These are phyloP conservation scores for Cotesia glomerata DNA, from an alignment of 1,140 invertebrate genomes.

Conservation along the genomic window DNA sequence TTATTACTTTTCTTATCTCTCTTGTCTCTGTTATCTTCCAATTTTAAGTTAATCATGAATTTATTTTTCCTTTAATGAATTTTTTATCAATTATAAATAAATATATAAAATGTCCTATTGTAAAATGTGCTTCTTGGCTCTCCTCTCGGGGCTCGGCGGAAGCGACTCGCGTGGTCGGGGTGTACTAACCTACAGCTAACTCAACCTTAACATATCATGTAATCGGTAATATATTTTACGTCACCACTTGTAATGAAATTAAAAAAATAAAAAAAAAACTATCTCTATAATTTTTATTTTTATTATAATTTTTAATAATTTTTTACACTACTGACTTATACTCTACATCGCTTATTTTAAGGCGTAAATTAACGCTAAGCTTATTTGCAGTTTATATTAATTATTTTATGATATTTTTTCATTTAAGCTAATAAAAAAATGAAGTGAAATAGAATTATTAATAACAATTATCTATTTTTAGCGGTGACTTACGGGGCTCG, in stretches of 20 bases:
- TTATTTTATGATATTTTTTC: neutral
- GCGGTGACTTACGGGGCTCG: constrained; percentile 49
- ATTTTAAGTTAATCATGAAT: neutral
- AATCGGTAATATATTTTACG: neutral
- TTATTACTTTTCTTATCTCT: neutral
- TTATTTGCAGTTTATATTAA: neutral
- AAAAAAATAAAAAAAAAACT: too few species aligned
- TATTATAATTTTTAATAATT: constrained; percentile 1
- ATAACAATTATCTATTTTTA: constrained; percentile 29
- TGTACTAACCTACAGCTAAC: constrained; percentile 59
- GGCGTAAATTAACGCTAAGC: neutral
- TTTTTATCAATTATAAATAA: too few species aligned
- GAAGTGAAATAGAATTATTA: neutral
- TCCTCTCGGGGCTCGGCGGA: constrained; percentile 64
- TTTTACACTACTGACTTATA: neutral
- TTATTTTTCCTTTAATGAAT: too few species aligned
- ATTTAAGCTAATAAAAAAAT: neutral
- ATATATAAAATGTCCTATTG: neutral
- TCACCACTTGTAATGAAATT: neutral
- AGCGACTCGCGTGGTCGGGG: constrained; percentile 58
- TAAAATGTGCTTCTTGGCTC: constrained; percentile 56
- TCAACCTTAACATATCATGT: constrained; percentile 34
- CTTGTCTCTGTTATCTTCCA: neutral
- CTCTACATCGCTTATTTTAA: neutral
- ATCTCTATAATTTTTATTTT: neutral